Conservation (phyloP, 2,113 vertebrate genomes). For the Pomatostomus ruficeps region DNA sequence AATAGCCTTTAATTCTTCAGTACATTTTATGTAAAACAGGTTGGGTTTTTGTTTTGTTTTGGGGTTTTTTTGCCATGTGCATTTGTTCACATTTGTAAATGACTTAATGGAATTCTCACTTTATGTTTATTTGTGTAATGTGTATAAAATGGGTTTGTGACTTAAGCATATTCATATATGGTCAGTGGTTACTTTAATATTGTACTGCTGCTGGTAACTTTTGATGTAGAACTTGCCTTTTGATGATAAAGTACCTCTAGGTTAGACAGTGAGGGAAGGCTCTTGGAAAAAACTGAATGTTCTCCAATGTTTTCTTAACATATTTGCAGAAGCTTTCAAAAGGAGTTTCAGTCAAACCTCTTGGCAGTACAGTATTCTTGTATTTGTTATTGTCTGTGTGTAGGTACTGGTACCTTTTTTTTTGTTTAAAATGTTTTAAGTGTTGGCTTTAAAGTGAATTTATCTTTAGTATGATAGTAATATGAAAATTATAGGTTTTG, state of each 20-base stretch:
- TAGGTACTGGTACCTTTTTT: slow-evolving; percentile 96
- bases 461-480: slow-evolving; percentile 91
- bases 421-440: slow-evolving; percentile 87
- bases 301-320: slow-evolving; percentile 73
- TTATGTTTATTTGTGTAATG: slow-evolving; percentile 86
- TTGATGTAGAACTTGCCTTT: slow-evolving; percentile 75
- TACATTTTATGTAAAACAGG: slow-evolving; percentile 77
- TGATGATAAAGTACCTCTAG: slow-evolving; percentile 72
- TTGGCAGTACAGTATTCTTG: slow-evolving; percentile 91
- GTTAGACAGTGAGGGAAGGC: slow-evolving; percentile 63
- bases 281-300: slow-evolving; percentile 68
- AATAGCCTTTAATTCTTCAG: slow-evolving; percentile 82
- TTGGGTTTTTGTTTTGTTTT: slow-evolving; percentile 57
- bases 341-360: slow-evolving; percentile 84
- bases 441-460: slow-evolving; percentile 98
- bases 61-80: slow-evolving; percentile 79
- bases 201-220: slow-evolving; percentile 89
- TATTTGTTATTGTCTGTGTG: slow-evolving; percentile 88
- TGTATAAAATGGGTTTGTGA: slow-evolving; percentile 87
- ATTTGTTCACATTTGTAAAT: slow-evolving; percentile 87
- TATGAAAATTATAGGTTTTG: slow-evolving; percentile 92
- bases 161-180: slow-evolving; percentile 84
- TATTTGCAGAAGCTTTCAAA: slow-evolving; percentile 74
- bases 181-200: slow-evolving; percentile 86
- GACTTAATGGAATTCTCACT: slow-evolving; percentile 82